Conservation (phyloP, 1,140 invertebrate species). For the Cyphomyrmex costatus region DNA sequence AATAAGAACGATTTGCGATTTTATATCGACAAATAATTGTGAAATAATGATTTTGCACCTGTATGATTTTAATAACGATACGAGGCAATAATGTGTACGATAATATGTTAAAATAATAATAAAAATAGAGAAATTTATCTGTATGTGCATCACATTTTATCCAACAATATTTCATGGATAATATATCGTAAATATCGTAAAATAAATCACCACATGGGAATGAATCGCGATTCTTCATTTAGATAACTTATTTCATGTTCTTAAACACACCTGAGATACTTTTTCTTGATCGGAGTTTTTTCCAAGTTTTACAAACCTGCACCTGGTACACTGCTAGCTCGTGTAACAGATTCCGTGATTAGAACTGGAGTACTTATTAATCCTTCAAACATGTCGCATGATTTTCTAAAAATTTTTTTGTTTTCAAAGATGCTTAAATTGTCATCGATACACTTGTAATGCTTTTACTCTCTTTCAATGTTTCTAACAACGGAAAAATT, state of each 20-base stretch:
- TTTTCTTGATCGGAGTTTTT: background rate
- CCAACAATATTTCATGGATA: background rate
- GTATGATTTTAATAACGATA: background rate
- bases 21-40: background rate
- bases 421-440: background rate
- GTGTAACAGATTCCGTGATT: background rate
- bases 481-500: background rate
- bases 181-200: background rate
- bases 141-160: background rate
- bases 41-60: background rate
- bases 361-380: background rate
- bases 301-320: background rate
- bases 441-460: background rate
- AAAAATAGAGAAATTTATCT: background rate
- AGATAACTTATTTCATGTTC: slow-evolving; percentile 28
- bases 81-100: background rate
- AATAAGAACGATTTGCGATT: background rate
- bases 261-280: slow-evolving; percentile 3
- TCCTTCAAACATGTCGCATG: background rate
- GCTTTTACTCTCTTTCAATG: background rate
- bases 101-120: background rate
- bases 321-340: background rate
- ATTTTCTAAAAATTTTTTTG: slow-evolving; percentile 1
- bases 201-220: slow-evolving; percentile 7
- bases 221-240: slow-evolving; percentile 1